phyloP scores from a whole-genome alignment of 2,888 invertebrate species.

The Volucella inflata region DNA sequence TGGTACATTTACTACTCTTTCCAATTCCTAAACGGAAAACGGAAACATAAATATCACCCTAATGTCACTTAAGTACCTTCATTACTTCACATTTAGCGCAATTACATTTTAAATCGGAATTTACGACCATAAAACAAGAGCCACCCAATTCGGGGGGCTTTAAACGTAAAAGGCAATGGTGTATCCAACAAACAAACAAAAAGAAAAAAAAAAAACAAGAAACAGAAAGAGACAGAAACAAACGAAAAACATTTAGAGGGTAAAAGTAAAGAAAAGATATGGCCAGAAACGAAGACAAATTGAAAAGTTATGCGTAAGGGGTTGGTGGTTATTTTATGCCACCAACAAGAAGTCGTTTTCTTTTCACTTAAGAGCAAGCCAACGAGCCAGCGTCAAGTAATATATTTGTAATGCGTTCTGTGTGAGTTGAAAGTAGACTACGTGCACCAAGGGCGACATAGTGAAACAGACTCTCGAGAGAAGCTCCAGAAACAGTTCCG shows the following conservation, averaged over 20 bases:
- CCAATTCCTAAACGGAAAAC: constrained; percentile 57
- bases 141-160: constrained; percentile 52
- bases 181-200: constrained; percentile 29
- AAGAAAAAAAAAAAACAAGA: not conserved
- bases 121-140: constrained; percentile 74
- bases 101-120: constrained; percentile 75
- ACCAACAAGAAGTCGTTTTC: constrained; percentile 65
- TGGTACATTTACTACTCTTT: not conserved
- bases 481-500: too few species aligned
- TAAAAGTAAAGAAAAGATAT: constrained; percentile 58
- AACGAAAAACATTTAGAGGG: not conserved
- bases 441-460: too few species aligned
- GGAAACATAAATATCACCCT: constrained; percentile 70
- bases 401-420: constrained; percentile 46
- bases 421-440: too few species aligned
- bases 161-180: constrained; percentile 49
- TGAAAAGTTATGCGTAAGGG: constrained; percentile 71
- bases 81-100: constrained; percentile 75
- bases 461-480: too few species aligned
- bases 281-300: constrained; percentile 66
- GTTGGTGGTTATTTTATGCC: constrained; percentile 19
- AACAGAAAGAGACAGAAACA: not conserved
- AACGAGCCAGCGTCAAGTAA: constrained; percentile 30
- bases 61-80: constrained; percentile 76
- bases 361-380: constrained; percentile 60